Evolutionary conservation across 2,888 invertebrate genomes (phyloP).

Genomic region (Lasioglossum pauxillum): DNA sequence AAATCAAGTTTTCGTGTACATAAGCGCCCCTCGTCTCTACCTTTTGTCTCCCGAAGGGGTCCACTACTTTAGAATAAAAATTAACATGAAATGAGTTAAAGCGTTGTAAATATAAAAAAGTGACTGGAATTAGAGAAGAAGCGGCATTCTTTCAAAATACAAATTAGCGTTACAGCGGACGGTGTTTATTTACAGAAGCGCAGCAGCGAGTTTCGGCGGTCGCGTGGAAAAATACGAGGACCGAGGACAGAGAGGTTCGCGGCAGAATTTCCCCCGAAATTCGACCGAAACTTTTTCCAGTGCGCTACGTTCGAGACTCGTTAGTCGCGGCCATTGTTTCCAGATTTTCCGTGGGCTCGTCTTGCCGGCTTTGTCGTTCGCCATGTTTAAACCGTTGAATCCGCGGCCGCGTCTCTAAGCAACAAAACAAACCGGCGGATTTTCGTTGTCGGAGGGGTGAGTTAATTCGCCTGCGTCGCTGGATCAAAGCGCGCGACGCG

Average conservation of each 20-base stretch:
- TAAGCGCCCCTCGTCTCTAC: neutral
- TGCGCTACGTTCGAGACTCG: neutral
- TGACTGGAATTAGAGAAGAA: neutral
- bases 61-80: no score
- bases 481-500: conserved; percentile 19
- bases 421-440: conserved; percentile 1
- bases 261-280: neutral
- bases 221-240: neutral
- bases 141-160: neutral
- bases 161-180: neutral
- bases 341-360: neutral
- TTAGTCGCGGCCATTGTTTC: neutral
- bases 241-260: neutral
- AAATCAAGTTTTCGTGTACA: neutral
- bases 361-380: neutral
- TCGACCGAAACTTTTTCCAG: neutral
- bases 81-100: no score
- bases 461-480: neutral
- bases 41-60: neutral
- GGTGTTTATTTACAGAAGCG: neutral
- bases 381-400: neutral
- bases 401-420: neutral
- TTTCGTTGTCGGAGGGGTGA: neutral
- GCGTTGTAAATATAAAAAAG: no score
- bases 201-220: neutral